phyloP scores from a whole-genome alignment of 92 coral and sea anemone species.

The Siderastrea siderea region DNA sequence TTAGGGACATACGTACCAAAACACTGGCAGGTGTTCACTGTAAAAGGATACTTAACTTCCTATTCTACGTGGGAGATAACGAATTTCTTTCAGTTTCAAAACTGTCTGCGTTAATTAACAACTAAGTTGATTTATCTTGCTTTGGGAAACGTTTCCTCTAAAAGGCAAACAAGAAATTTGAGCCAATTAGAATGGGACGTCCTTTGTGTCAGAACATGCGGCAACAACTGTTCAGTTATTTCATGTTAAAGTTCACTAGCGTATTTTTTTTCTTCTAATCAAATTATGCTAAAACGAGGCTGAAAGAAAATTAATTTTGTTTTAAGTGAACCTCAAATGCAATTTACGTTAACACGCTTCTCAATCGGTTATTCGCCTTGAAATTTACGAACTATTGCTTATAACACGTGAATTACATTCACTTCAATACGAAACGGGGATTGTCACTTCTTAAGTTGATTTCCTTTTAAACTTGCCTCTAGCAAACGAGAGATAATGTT shows the following conservation, averaged over 20 bases:
- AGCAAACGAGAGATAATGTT: too few relatives aligned
- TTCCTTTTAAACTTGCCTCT: too few relatives aligned
- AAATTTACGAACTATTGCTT: too few relatives aligned
- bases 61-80: background rate
- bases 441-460: too few relatives aligned
- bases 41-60: background rate
- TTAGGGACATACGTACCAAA: background rate
- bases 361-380: too few relatives aligned
- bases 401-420: too few relatives aligned
- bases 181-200: background rate
- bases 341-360: background rate
- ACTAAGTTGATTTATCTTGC: background rate
- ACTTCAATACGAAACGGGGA: too few relatives aligned
- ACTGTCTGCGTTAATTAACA: background rate
- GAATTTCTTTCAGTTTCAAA: background rate
- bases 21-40: constrained; percentile 1
- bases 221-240: background rate
- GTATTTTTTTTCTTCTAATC: background rate
- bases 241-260: background rate
- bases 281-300: too few relatives aligned
- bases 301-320: background rate
- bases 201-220: background rate
- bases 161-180: background rate
- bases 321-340: background rate
- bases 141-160: too few relatives aligned